These are phyloP conservation scores for Eulemur coronatus DNA, from an alignment of 2,797 vertebrate genomes.

Conservation along the genomic window DNA sequence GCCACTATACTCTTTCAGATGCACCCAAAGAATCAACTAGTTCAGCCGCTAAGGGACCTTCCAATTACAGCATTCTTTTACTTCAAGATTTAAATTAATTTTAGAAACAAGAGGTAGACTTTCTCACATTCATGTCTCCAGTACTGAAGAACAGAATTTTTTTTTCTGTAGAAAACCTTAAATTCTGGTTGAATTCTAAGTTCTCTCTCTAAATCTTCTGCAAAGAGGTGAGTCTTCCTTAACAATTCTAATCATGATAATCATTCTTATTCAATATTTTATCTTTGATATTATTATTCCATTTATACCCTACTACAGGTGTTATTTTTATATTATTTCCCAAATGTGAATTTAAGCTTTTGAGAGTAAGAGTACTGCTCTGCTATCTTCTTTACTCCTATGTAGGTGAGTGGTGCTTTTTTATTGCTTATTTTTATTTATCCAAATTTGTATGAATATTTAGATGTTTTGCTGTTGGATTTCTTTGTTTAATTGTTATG, in stretches of 20 bases:
- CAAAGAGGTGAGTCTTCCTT: neutral
- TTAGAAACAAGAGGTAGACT: neutral
- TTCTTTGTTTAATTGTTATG: too few relatives aligned
- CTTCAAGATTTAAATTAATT: neutral
- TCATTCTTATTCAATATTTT: neutral
- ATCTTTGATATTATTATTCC: neutral
- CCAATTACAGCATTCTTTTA: neutral
- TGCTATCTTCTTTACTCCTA: neutral
- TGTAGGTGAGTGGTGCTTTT: neutral
- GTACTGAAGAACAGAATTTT: neutral
- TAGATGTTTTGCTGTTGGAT: too few relatives aligned
- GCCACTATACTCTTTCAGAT: neutral
- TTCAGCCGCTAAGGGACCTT: neutral
- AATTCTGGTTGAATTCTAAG: neutral
- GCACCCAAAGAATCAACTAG: neutral
- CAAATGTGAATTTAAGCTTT: neutral
- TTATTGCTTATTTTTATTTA: too few relatives aligned
- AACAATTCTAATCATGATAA: neutral
- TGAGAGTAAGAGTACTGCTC: neutral
- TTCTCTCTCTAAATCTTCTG: neutral
- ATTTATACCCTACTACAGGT: neutral
- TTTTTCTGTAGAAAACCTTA: neutral
- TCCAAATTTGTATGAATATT: too few relatives aligned
- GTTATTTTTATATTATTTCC: neutral
- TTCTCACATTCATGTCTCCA: neutral